phyloP scores from a whole-genome alignment of 1,140 invertebrate species.

The Aphaenogaster floridana region DNA sequence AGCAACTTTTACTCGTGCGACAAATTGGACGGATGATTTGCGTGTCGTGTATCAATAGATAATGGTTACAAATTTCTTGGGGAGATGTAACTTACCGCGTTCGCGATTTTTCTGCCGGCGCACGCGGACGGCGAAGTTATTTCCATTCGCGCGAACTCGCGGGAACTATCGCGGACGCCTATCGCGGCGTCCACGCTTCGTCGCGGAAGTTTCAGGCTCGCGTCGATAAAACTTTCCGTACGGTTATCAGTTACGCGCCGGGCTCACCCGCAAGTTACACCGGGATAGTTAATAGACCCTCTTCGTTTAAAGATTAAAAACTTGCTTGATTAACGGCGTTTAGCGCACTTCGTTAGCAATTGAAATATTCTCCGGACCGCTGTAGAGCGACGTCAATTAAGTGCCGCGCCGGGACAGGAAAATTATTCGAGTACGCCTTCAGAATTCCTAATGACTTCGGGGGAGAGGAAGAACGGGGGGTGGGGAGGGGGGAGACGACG shows the following conservation, averaged over 20 bases:
- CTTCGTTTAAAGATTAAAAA: conserved; percentile 63
- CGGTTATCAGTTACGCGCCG: conserved; percentile 30
- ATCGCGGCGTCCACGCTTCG: not conserved
- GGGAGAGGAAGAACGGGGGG: not conserved
- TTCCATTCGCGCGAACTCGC: conserved; percentile 9
- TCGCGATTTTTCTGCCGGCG: not conserved
- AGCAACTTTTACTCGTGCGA: not conserved
- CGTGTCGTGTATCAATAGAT: not conserved
- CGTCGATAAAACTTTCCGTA: conserved; percentile 35
- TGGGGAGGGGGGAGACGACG: too few relatives aligned
- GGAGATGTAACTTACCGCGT: not conserved
- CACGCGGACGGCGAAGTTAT: conserved; percentile 10
- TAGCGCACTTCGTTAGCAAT: conserved; percentile 63
- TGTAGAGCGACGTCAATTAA: conserved; percentile 50
- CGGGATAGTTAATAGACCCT: conserved; percentile 32
- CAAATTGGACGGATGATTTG: conserved; percentile 6
- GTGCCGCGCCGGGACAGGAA: not conserved
- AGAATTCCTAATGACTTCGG: conserved; percentile 47
- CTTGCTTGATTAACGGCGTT: conserved; percentile 64
- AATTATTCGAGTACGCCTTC: conserved; percentile 54
- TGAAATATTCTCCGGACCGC: conserved; percentile 57
- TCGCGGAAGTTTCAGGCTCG: conserved; percentile 25
- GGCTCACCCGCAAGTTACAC: conserved; percentile 7
- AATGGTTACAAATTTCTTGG: not conserved
- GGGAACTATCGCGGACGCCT: not conserved